These are phyloP conservation scores for Brenthis hecate DNA, from an alignment of 2,888 invertebrate species.

Conservation along the genomic window DNA sequence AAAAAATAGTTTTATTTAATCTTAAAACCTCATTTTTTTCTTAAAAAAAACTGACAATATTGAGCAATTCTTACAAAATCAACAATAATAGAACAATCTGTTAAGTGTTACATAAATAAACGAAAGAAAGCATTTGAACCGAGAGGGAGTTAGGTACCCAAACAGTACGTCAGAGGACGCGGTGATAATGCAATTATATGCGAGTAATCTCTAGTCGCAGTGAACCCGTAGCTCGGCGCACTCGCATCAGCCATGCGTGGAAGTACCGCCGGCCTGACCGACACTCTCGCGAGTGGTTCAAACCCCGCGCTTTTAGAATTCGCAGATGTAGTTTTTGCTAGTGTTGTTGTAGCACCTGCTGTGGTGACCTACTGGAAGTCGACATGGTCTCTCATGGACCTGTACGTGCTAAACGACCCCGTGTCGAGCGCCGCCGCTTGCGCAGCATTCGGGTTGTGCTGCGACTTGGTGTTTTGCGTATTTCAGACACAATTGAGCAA, in stretches of 20 bases:
- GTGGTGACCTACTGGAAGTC: constrained; percentile 94
- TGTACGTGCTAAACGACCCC: constrained; percentile 84
- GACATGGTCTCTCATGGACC: constrained; percentile 90
- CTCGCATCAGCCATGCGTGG: constrained; percentile 83
- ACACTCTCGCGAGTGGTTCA: constrained; percentile 82
- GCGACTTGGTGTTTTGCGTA: constrained; percentile 86
- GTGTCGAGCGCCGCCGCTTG: constrained; percentile 86
- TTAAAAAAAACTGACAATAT: background rate
- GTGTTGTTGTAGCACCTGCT: constrained; percentile 88
- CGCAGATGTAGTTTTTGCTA: constrained; percentile 88
- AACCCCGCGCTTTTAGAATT: constrained; percentile 82
- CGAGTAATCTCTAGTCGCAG: constrained; percentile 58
- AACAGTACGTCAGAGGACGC: constrained; percentile 57
- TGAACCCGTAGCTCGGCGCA: constrained; percentile 55
- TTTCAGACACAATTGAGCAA: constrained; percentile 84
- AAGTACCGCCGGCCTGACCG: constrained; percentile 85
- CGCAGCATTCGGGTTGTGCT: constrained; percentile 86
- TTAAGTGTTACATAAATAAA: constrained; percentile 17
- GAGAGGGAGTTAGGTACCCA: constrained; percentile 41
- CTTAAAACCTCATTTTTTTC: too few species aligned
- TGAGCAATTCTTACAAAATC: background rate
- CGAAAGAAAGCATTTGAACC: constrained; percentile 43
- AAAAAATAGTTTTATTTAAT: too few species aligned
- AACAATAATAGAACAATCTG: background rate
- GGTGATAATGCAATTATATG: constrained; percentile 74